Evolutionary conservation across 2,113 vertebrate genomes (phyloP), one percentile per base, ranked within the genome.

Genomic region (Apodemus sylvaticus): DNA sequence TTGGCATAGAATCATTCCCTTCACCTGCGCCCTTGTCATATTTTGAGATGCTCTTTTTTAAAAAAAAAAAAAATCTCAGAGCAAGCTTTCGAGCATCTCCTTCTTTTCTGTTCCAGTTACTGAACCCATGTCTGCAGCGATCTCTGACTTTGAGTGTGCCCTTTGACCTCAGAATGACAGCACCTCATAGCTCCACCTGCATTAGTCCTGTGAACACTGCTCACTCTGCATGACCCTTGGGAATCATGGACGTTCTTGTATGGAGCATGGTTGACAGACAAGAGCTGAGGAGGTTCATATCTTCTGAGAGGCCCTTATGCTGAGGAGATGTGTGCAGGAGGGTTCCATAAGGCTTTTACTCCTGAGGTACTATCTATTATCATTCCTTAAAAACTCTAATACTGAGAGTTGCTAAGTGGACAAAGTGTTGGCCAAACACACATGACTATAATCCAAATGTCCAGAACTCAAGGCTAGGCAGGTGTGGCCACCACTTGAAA

Each of bases 231-330:
- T 1, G 39, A 66, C 19, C 14, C 16, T 3, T 2, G 10, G 7
- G n/a, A 36, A 0, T 4, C 8, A 1, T 64, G 60, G 6, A 1
- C 10, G 45, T 29, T 6, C 34, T n/a, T 22, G 4, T 51, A 0
- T 0, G 10, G 82, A 7, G 0, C 0, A 0, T 8, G 16, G 13
- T 9, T 34, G n/a, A n/a, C n/a, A n/a, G 5, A 53, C 62, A 12
- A n/a, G 24, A 0, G 16, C 0, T 1, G 2, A 31, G 66, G 60
- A 34, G 4, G 1, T 22, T 16, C 1, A 1, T 6, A 4, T 16
- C 9, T 22, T 7, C n/a, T 6, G 36, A 58, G 4, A 5, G 3
- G 39, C 17, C 11, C 6, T 19, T 4, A 34, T 4, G 3, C 31
- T 60, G 5, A 0, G 31, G 53, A 34, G 62, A 26, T 7, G 17